Evolutionary conservation across 2,888 invertebrate genomes (phyloP).

Genomic region (Sminthurinus aureus): DNA sequence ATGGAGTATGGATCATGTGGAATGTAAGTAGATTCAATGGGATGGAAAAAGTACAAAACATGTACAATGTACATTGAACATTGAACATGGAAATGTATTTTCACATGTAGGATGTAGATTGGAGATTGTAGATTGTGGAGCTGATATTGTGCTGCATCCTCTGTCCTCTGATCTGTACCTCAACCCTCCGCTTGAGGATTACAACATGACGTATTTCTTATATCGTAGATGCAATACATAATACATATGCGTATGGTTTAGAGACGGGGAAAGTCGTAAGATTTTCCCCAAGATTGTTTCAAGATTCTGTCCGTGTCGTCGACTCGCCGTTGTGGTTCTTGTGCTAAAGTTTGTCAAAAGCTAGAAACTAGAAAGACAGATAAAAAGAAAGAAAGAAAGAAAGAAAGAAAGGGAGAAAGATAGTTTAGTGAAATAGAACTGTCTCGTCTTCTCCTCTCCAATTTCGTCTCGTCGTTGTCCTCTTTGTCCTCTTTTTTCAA

Average conservation of each 20-base stretch:
- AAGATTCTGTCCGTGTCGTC: not conserved
- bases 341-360: not conserved
- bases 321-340: not conserved
- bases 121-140: too few relatives aligned
- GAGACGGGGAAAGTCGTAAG: not conserved
- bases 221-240: not conserved
- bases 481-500: not conserved
- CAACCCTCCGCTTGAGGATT: too few relatives aligned
- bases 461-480: slow-evolving; percentile 6
- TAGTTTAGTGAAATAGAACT: not conserved
- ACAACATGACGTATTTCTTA: not conserved
- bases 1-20: too few relatives aligned
- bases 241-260: too few relatives aligned
- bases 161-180: too few relatives aligned
- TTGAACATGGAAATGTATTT: too few relatives aligned
- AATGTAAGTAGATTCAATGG: too few relatives aligned
- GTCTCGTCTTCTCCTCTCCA: slow-evolving; percentile 12
- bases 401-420: not conserved
- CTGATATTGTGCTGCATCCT: too few relatives aligned
- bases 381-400: not conserved
- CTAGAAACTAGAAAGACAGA: too few relatives aligned
- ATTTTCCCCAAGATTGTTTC: not conserved
- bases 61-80: too few relatives aligned
- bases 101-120: too few relatives aligned
- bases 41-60: too few relatives aligned